phyloP scores from a whole-genome alignment of 2,888 invertebrate species.

The Nipponacmea schrenckii region DNA sequence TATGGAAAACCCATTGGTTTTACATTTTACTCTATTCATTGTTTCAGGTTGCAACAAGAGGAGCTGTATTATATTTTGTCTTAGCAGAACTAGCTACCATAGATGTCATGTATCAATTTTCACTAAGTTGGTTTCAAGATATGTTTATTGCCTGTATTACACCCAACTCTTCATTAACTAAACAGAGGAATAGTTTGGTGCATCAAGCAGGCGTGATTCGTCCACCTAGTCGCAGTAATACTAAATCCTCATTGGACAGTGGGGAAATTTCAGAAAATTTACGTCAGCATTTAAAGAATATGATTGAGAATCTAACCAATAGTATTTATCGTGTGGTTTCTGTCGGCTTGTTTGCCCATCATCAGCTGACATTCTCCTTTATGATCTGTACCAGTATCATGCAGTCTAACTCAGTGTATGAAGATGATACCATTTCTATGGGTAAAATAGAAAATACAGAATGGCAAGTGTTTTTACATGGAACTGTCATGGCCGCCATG shows the following conservation, averaged over 20 bases:
- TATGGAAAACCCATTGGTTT: too few relatives aligned
- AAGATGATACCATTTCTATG: constrained; percentile 38
- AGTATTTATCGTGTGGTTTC: constrained; percentile 64
- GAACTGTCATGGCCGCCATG: constrained; percentile 59
- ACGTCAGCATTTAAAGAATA: constrained; percentile 53
- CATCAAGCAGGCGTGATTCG: constrained; percentile 23
- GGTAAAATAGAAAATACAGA: constrained; percentile 53
- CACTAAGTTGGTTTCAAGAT: constrained; percentile 66
- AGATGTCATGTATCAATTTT: constrained; percentile 69
- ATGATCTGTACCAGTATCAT: constrained; percentile 64
- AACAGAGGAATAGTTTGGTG: background rate
- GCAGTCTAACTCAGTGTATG: constrained; percentile 48
- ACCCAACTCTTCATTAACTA: constrained; percentile 9
- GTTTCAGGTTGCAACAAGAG: constrained; percentile 64
- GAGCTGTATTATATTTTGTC: constrained; percentile 67
- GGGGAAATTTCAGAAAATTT: constrained; percentile 37
- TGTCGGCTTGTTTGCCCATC: constrained; percentile 64
- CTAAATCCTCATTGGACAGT: constrained; percentile 20
- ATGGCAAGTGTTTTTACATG: constrained; percentile 65
- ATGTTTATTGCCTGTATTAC: constrained; percentile 63
- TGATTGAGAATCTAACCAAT: constrained; percentile 58
- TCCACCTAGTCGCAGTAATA: constrained; percentile 15
- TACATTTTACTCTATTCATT: background rate
- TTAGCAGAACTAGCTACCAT: constrained; percentile 63
- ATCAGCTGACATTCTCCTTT: constrained; percentile 67